Evolutionary conservation across 2,888 invertebrate species (phyloP), one percentile per base, ranked within the genome.

Genomic region (Thecophora atra): DNA sequence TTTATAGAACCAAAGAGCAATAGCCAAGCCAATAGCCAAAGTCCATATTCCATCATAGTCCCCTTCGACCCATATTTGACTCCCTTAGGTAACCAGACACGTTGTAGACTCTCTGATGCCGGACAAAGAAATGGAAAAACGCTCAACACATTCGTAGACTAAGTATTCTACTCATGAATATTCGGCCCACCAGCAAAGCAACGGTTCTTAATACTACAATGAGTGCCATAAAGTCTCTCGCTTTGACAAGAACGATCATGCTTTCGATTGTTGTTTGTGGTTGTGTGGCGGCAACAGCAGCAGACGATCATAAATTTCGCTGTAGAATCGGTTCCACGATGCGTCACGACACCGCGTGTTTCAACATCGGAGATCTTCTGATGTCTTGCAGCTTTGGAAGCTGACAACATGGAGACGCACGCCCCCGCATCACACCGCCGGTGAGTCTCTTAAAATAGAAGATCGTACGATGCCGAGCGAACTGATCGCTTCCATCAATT

Each of bases 281-380:
- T 52, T 54, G 24, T 13, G 37, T 30, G 51, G 51, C 26, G 28
- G 52, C 28, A 42, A 24, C 26, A 65, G 26, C 26, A 28, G 24
- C 26, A 5, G 51, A 26, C 19, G 65, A 65, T 51, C 65, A 51
- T 65, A 65, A 65, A 65, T 65, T 65, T 65, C n/a, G 51, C 28
- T 28, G 51, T 26, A 17, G 51, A 64, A 64, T 24, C 47, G 13
- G 47, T 24, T 64, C 44, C 30, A 47, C 47, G 44, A 19, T 64
- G 64, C 47, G 64, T 17, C 26, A 44, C 24, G 37, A 19, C 13
- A 52, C 26, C 60, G 24, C 26, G 5, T 15, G 28, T 26, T 65
- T 24, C 26, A 65, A 51, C 26, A 51, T 21, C 28, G 28, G 47
- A 51, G 47, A 65, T 51, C 51, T 65, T 51, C 15, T 64, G 8